Conservation (phyloP, 2,113 vertebrate genomes). For the Bothrops jararaca region DNA sequence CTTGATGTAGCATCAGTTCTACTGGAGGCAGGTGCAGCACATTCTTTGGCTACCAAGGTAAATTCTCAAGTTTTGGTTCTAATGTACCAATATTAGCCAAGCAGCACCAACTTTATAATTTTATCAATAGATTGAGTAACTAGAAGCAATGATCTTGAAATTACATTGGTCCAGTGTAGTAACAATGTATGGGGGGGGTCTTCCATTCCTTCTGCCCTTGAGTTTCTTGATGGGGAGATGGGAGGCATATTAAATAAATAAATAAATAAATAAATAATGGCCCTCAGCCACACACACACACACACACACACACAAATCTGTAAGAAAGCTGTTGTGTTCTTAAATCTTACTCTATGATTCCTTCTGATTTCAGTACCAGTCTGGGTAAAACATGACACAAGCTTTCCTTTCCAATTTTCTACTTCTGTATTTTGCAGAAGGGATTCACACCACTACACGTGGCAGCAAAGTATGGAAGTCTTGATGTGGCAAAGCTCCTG, state of each 20-base stretch:
- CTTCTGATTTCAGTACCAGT: too few species aligned
- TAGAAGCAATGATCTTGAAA: not conserved
- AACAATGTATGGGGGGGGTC: not conserved
- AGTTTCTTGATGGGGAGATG: too few species aligned
- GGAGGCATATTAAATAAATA: too few species aligned
- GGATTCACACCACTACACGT: conserved; percentile 96
- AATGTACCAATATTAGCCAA: accelerated
- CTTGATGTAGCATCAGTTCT: conserved; percentile 90
- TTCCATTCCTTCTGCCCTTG: too few species aligned
- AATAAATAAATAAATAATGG: too few species aligned
- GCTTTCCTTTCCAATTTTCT: not conserved
- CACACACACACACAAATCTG: too few species aligned
- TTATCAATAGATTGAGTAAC: not conserved
- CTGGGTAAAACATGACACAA: too few species aligned
- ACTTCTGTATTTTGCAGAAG: conserved; percentile 75
- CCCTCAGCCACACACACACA: too few species aligned
- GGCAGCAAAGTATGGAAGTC: conserved; percentile 92
- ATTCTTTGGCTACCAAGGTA: conserved; percentile 94
- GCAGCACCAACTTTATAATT: not conserved
- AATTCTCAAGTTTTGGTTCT: not conserved
- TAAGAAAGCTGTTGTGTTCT: too few species aligned
- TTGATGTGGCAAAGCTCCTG: conserved; percentile 92
- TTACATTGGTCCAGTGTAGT: not conserved
- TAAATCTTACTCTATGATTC: too few species aligned
- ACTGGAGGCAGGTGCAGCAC: conserved; percentile 89